These are phyloP conservation scores for Lophochroa leadbeateri DNA, from an alignment of 2,113 vertebrate genomes.

Conservation along the genomic window DNA sequence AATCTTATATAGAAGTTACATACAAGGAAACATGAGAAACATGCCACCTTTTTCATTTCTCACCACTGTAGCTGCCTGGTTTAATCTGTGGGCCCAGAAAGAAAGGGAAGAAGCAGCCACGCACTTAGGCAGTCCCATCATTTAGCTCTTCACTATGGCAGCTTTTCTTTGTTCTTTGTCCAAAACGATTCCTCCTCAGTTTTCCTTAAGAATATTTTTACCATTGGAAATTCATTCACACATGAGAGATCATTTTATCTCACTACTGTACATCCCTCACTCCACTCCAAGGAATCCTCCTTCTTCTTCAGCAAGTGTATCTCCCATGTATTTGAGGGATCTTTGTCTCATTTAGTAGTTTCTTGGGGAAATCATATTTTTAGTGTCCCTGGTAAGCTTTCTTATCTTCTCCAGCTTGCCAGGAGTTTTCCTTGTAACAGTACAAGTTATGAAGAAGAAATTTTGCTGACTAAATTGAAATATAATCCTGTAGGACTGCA, in stretches of 20 bases:
- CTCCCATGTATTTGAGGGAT: not conserved
- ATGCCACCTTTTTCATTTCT: not conserved
- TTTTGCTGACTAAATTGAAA: slow-evolving; percentile 18
- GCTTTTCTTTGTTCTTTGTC: not conserved
- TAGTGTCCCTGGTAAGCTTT: not conserved
- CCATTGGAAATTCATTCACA: not conserved
- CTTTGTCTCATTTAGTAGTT: not conserved
- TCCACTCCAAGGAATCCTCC: not conserved
- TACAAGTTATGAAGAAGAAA: not conserved
- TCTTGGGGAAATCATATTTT: not conserved
- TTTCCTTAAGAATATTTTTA: not conserved
- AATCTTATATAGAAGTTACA: not conserved
- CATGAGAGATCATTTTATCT: not conserved
- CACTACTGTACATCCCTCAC: fast-evolving
- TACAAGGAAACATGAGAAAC: not conserved
- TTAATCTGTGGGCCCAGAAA: not conserved
- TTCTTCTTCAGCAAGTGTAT: not conserved
- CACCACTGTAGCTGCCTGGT: not conserved
- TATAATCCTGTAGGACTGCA: not conserved
- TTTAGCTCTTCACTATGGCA: not conserved
- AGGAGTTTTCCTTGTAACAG: not conserved
- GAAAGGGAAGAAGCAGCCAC: not conserved
- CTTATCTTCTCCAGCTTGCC: not conserved
- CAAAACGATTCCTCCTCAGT: not conserved
- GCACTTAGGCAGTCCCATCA: not conserved